These are phyloP conservation scores for Lordiphosa clarofinis DNA, from an alignment of 1,140 invertebrate species.

Conservation along the genomic window DNA sequence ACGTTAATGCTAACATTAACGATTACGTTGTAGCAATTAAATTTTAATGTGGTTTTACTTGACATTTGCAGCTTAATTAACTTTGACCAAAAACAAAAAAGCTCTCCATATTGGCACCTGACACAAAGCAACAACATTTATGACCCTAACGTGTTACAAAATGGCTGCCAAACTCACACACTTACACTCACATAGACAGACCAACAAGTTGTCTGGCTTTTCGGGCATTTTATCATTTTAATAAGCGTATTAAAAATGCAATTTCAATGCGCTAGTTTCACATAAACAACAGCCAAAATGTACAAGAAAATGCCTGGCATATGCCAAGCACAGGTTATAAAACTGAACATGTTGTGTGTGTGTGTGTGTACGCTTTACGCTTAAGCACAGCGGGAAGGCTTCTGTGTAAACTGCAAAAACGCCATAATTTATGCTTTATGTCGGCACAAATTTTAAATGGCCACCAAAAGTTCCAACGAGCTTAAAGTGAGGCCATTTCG, in stretches of 20 bases:
- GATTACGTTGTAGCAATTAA: slow-evolving; percentile 65
- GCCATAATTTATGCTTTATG: slow-evolving; percentile 59
- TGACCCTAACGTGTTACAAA: slow-evolving; percentile 48
- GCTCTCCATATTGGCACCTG: slow-evolving; percentile 38
- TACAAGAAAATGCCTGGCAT: slow-evolving; percentile 23
- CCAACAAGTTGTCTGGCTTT: slow-evolving; percentile 23
- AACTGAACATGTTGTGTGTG: slow-evolving; percentile 6
- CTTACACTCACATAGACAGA: slow-evolving; percentile 1
- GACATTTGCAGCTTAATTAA: slow-evolving; percentile 74
- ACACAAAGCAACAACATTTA: slow-evolving; percentile 32
- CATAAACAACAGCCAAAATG: slow-evolving; percentile 24
- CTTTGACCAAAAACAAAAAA: slow-evolving; percentile 21
- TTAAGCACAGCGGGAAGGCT: slow-evolving; percentile 12
- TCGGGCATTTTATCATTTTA: slow-evolving; percentile 50
- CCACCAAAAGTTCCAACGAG: slow-evolving; percentile 47
- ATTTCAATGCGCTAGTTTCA: slow-evolving; percentile 56
- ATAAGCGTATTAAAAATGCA: slow-evolving; percentile 59
- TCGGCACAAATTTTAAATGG: slow-evolving; percentile 62
- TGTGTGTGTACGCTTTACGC: slow-evolving; percentile 2
- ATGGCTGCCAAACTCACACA: slow-evolving; percentile 23
- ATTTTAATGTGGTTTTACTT: slow-evolving; percentile 59
- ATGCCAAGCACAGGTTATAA: slow-evolving; percentile 23
- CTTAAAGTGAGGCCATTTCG: slow-evolving; percentile 64
- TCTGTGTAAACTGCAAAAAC: slow-evolving; percentile 18
- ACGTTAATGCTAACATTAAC: slow-evolving; percentile 32